Base-by-base conservation (phyloP, 2,888 invertebrate genomes). In the Hyalella azteca region DNA sequence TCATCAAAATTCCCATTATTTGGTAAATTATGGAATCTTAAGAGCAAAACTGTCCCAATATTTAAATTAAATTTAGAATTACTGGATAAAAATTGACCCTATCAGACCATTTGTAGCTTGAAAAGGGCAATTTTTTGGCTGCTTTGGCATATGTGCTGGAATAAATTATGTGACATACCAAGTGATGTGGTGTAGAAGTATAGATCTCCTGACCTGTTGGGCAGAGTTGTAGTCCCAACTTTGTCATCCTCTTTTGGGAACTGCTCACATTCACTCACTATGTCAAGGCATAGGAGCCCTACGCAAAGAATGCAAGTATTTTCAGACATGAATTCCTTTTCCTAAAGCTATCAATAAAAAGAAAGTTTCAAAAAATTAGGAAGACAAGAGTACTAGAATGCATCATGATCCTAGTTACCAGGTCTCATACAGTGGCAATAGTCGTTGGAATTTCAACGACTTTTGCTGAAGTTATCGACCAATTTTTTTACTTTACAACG, bases 241-340 rank as follows among this genome's bases (percentile, higher is more conserved):
- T 45, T 75, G 9, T 32, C 41, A 75, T 93, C 93, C 87, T 93
- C 93, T 41, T 85, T 80, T 0, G 93, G 93, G 87, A 88, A 93
- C 60, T 88, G 87, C 15, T 88, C 86, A 78, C 90, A 90, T n/a
- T 90, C 89, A 85, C 90, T 91, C 32, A 93, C 89, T 82, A 92
- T 90, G 86, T 93, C 93, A 41, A 92, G 87, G 85, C 92, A 92
- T 54, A 90, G 89, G 85, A 91, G 87, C 36, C 93, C 93, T 41
- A 92, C 91, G 86, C 91, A 91, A 26, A 92, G 86, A 80, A 91
- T 89, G 45, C n/a, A n/a, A n/a, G n/a, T n/a, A n/a, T n/a, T n/a
- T n/a, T n/a, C n/a, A n/a, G n/a, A n/a, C n/a, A n/a, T n/a, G n/a
- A n/a, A n/a, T n/a, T n/a, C n/a, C n/a, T n/a, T n/a, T n/a, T n/a